These are phyloP conservation scores for Tinea semifulvella DNA, from an alignment of 2,888 invertebrate species.

Conservation along the genomic window DNA sequence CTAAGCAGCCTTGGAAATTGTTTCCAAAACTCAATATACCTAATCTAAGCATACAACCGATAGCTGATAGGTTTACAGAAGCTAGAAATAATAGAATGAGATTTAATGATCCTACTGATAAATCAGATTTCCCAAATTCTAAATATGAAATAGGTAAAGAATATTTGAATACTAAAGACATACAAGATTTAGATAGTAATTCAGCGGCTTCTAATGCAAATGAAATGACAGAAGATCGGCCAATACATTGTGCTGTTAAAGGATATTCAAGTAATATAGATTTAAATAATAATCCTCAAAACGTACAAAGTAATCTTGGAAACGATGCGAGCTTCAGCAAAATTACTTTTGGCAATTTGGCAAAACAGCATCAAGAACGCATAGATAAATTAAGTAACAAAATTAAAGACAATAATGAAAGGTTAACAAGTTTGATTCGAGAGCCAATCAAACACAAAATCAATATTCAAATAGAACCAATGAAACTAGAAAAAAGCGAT, in stretches of 20 bases:
- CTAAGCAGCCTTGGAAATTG: background rate
- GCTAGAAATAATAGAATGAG: background rate
- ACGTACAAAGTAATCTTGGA: too few relatives aligned
- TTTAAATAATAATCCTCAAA: background rate
- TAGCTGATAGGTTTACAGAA: background rate
- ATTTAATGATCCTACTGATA: too few relatives aligned
- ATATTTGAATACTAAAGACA: background rate
- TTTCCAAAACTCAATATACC: background rate
- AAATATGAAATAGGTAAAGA: background rate
- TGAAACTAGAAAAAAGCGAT: background rate
- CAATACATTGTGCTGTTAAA: background rate
- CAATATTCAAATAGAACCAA: constrained; percentile 4
- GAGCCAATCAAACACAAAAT: background rate
- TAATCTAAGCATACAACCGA: background rate
- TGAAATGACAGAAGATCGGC: background rate
- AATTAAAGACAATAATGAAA: background rate
- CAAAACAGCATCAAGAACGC: background rate
- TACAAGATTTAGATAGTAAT: background rate
- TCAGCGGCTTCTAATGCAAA: background rate
- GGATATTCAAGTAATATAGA: background rate
- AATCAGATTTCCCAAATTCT: too few relatives aligned
- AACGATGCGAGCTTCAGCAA: background rate
- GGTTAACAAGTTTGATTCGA: background rate
- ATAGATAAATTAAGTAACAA: background rate
- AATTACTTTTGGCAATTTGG: background rate